phyloP scores from a whole-genome alignment of 2,113 vertebrate species.

The Solea senegalensis region DNA sequence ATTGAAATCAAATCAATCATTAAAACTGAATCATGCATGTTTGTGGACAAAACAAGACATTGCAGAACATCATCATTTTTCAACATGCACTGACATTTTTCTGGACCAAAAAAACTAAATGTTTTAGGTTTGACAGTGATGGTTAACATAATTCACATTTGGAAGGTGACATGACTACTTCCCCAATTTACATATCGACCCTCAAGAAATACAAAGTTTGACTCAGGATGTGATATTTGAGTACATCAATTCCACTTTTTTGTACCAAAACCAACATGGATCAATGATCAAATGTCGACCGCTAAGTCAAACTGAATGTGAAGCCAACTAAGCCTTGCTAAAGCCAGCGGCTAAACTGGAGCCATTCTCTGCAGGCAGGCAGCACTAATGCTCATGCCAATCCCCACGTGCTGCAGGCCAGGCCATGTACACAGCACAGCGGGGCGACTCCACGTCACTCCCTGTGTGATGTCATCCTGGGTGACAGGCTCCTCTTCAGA shows the following conservation, averaged over 20 bases:
- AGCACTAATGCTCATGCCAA: constrained; percentile 70
- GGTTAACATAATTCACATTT: constrained; percentile 60
- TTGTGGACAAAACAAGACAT: no score
- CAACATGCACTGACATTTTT: no score
- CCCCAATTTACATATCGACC: constrained; percentile 33
- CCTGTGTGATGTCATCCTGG: constrained; percentile 70
- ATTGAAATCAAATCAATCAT: background rate
- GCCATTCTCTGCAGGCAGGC: constrained; percentile 43
- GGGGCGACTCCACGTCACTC: constrained; percentile 58
- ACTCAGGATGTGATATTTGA: background rate
- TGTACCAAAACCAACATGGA: constrained; percentile 14
- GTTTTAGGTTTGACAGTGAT: background rate
- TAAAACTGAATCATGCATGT: no score
- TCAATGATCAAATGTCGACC: constrained; percentile 3
- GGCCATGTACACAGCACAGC: constrained; percentile 36
- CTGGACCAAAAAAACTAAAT: background rate
- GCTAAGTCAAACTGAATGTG: constrained; percentile 46
- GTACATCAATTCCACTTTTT: background rate
- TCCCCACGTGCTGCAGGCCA: constrained; percentile 63
- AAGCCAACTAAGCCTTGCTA: constrained; percentile 45
- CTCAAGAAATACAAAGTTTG: constrained; percentile 26
- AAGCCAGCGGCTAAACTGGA: constrained; percentile 45
- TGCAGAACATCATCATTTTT: no score
- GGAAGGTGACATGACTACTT: constrained; percentile 4
- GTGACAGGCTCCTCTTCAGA: constrained; percentile 60